Conservation (phyloP, 2,888 invertebrate genomes). For the Leptarthrus brevirostris region DNA sequence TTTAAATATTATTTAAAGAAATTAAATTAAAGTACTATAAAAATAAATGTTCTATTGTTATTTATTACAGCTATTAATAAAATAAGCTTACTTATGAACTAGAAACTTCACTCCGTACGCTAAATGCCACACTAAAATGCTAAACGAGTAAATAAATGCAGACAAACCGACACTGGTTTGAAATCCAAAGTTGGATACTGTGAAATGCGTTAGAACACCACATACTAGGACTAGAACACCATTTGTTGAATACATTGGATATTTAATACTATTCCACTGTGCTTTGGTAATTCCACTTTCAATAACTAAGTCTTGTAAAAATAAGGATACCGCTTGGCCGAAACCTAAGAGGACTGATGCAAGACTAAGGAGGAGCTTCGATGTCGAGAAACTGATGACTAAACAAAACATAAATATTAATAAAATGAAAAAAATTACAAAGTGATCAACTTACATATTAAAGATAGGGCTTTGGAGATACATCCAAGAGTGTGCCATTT, state of each 20-base stretch:
- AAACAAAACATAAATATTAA: constrained; percentile 41
- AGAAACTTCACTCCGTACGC: constrained; percentile 36
- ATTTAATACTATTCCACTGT: constrained; percentile 64
- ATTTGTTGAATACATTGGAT: constrained; percentile 64
- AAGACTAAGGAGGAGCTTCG: constrained; percentile 64
- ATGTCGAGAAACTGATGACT: constrained; percentile 66
- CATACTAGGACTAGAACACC: constrained; percentile 63
- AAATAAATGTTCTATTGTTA: too few species aligned
- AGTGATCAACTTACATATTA: constrained; percentile 63
- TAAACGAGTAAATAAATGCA: constrained; percentile 60
- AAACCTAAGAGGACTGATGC: constrained; percentile 66
- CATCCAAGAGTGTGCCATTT: constrained; percentile 65
- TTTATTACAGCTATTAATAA: too few species aligned
- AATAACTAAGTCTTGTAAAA: constrained; percentile 64
- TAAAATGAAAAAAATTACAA: not conserved
- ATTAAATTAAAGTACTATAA: too few species aligned
- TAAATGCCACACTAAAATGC: constrained; percentile 61
- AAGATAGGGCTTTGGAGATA: constrained; percentile 62
- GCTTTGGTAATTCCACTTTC: constrained; percentile 64
- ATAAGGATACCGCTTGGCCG: constrained; percentile 65
- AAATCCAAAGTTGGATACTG: constrained; percentile 64
- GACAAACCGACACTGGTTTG: constrained; percentile 64
- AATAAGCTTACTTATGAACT: not conserved
- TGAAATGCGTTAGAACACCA: constrained; percentile 63
- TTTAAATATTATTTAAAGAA: too few species aligned